phyloP scores from a whole-genome alignment of 2,797 vertebrate genomes.

The Nasua narica region DNA sequence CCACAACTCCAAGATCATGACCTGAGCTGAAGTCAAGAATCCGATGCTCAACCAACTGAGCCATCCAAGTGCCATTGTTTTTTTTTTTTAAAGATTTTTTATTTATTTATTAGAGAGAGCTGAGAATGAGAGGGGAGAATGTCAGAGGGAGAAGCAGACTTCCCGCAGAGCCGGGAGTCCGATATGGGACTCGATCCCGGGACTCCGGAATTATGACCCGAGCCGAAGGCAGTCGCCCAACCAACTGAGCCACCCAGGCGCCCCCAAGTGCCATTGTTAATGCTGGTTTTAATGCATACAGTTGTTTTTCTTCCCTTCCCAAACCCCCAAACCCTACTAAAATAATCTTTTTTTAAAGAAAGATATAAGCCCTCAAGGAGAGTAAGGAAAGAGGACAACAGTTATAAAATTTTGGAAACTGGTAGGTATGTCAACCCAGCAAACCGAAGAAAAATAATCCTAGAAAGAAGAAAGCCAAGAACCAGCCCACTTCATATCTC shows the following conservation, averaged over 20 bases:
- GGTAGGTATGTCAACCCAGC: neutral
- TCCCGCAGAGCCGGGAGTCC: too few relatives aligned
- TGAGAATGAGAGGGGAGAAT: too few relatives aligned
- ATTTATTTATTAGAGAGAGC: too few relatives aligned
- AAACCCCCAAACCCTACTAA: neutral
- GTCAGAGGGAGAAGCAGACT: too few relatives aligned
- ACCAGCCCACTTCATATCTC: neutral
- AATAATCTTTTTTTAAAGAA: neutral
- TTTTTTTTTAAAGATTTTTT: too few relatives aligned
- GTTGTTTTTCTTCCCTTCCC: neutral
- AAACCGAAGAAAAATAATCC: neutral
- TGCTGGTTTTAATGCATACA: neutral
- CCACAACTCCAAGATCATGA: neutral
- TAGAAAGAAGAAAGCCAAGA: neutral
- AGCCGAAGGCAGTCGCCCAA: neutral
- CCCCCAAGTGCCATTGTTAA: neutral
- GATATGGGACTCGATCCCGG: too few relatives aligned
- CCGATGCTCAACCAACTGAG: neutral
- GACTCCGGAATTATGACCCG: neutral
- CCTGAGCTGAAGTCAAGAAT: neutral
- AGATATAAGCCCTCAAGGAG: neutral
- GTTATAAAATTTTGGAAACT: neutral
- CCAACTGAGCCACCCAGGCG: too few relatives aligned
- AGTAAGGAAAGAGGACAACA: neutral
- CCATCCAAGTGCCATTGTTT: neutral